Percentiles rank a stretch among this genome's conserved stretches.
Conservation (phyloP, 2,888 invertebrate species). For the Rhorus exstirpatorius region DNA sequence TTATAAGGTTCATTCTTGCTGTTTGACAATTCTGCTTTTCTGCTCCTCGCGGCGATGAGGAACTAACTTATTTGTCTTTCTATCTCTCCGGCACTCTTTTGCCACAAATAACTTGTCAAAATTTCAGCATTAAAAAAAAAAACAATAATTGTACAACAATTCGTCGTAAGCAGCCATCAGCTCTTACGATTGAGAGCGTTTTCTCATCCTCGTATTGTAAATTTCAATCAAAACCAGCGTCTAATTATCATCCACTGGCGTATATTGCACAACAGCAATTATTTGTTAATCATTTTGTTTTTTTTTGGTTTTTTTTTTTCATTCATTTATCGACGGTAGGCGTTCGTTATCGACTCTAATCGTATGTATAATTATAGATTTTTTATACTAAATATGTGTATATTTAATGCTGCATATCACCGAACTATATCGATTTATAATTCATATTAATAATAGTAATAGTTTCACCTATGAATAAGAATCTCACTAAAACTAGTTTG, state of each 20-base stretch:
- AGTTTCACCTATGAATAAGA: slow-evolving; percentile 67
- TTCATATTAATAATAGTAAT: slow-evolving; percentile 57
- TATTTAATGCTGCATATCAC: slow-evolving; percentile 62
- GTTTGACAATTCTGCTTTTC: slow-evolving; percentile 3
- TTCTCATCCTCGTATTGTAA: slow-evolving; percentile 15
- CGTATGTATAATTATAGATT: slow-evolving; percentile 41
- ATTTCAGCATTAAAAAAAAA: slow-evolving; percentile 8
- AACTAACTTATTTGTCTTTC: not conserved
- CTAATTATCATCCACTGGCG: slow-evolving; percentile 6
- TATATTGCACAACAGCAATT: slow-evolving; percentile 55
- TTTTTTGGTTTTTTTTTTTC: slow-evolving; percentile 38
- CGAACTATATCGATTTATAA: slow-evolving; percentile 60
- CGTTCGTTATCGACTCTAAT: slow-evolving; percentile 59
- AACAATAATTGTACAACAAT: not conserved
- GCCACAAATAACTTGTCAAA: not conserved
- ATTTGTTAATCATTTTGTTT: slow-evolving; percentile 41
- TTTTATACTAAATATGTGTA: slow-evolving; percentile 40
- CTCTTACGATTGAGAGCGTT: slow-evolving; percentile 63
- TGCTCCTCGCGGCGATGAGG: slow-evolving; percentile 13
- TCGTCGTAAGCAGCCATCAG: slow-evolving; percentile 62
- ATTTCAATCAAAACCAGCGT: slow-evolving; percentile 28
- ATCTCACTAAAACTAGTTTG: slow-evolving; percentile 71
- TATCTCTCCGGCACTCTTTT: not conserved
- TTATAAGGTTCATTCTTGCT: not conserved
- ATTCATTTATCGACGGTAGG: slow-evolving; percentile 36